Percentiles rank a stretch among this genome's conserved stretches.
phyloP scores from a whole-genome alignment of 2,797 vertebrate species.

The Brachyalestes nurse region DNA sequence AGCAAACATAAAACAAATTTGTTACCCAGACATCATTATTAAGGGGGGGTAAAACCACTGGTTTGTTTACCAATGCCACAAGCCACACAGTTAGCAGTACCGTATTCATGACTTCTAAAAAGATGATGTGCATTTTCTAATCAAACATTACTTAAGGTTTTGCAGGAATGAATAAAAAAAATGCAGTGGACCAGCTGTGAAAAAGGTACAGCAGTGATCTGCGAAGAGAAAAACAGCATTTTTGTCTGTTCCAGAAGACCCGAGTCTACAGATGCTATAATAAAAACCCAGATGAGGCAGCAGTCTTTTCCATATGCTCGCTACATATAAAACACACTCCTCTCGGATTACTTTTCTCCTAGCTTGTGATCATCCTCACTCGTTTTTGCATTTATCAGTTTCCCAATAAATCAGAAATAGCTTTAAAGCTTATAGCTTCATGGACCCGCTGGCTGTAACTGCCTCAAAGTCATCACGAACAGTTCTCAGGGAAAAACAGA shows the following conservation, averaged over 20 bases:
- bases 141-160: background rate
- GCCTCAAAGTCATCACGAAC: constrained; percentile 58
- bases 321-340: constrained; percentile 46
- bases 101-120: too few species aligned
- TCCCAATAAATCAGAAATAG: constrained; percentile 55
- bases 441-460: constrained; percentile 63
- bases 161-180: background rate
- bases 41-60: background rate
- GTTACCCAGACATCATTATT: constrained; percentile 38
- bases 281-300: constrained; percentile 58
- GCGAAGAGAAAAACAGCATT: constrained; percentile 33
- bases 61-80: constrained; percentile 34
- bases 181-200: background rate
- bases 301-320: constrained; percentile 52
- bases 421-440: constrained; percentile 43
- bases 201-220: background rate
- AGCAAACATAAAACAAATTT: constrained; percentile 62
- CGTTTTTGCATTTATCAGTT: constrained; percentile 57
- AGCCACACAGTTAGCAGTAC: background rate
- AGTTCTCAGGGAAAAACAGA: constrained; percentile 67
- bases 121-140: background rate
- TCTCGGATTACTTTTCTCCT: constrained; percentile 23
- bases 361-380: constrained; percentile 38
- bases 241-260: constrained; percentile 59
- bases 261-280: constrained; percentile 45